Evolutionary conservation across 2,113 vertebrate genomes (phyloP).

Genomic region (Grammomys dolichurus): DNA sequence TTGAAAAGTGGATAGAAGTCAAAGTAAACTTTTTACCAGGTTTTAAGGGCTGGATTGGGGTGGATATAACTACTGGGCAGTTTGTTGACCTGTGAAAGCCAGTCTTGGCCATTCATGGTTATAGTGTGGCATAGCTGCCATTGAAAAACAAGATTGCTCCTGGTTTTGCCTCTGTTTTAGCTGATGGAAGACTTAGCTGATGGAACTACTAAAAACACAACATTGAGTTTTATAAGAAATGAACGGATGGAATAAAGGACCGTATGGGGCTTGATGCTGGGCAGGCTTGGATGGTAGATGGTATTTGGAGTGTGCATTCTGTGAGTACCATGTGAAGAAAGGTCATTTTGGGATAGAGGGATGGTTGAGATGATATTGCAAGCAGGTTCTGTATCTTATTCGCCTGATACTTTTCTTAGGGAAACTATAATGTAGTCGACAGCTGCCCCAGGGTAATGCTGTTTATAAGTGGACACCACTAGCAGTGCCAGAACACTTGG

Average conservation of each 20-base stretch:
- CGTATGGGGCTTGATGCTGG: not conserved
- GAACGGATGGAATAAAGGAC: not conserved
- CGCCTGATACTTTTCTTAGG: not conserved
- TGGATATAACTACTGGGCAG: not conserved
- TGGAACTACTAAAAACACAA: not conserved
- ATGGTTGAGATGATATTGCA: not conserved
- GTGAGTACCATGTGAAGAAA: not conserved
- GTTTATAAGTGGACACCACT: not conserved
- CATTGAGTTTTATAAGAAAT: constrained; percentile 54
- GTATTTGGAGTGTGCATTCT: not conserved
- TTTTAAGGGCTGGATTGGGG: not conserved
- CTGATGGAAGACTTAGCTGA: not conserved
- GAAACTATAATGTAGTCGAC: not conserved
- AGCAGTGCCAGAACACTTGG: not conserved
- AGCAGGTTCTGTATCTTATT: not conserved
- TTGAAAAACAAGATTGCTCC: not conserved
- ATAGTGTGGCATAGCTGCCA: not conserved
- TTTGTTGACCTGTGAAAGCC: constrained; percentile 11
- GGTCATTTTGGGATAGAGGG: not conserved
- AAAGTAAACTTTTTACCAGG: constrained; percentile 39
- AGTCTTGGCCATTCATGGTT: not conserved
- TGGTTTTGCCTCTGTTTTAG: constrained; percentile 8
- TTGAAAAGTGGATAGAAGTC: constrained; percentile 51
- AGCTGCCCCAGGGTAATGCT: not conserved
- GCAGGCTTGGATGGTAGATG: not conserved